These are phyloP conservation scores for Lophochroa leadbeateri DNA, from an alignment of 2,113 vertebrate genomes.

Conservation along the genomic window DNA sequence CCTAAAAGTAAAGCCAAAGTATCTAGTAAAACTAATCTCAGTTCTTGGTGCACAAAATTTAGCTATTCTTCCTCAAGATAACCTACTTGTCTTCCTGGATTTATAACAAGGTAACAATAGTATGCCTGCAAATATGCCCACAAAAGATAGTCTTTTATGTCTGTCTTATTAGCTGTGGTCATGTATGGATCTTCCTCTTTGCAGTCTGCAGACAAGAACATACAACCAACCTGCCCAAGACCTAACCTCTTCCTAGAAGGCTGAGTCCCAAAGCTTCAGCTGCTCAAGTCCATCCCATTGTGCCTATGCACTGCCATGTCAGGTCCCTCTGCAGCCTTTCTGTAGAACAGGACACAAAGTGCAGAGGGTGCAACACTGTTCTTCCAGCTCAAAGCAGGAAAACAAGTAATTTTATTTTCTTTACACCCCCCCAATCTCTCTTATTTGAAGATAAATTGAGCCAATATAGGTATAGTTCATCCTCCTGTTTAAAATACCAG, in stretches of 20 bases:
- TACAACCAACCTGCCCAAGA: background rate
- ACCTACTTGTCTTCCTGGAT: background rate
- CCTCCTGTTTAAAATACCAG: constrained; percentile 58
- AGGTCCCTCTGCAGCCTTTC: background rate
- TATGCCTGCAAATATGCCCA: background rate
- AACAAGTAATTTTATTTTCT: constrained; percentile 55
- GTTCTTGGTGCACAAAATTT: background rate
- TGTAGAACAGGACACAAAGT: constrained; percentile 1
- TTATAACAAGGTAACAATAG: background rate
- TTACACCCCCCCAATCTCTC: constrained; percentile 22
- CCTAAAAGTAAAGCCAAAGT: background rate
- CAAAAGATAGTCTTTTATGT: background rate
- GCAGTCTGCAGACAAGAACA: background rate
- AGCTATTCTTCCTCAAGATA: background rate
- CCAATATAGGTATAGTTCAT: constrained; percentile 42
- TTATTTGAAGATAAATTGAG: constrained; percentile 52
- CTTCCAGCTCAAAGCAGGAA: constrained; percentile 36
- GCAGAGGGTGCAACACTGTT: constrained; percentile 16
- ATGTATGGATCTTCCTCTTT: background rate
- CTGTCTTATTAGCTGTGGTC: background rate
- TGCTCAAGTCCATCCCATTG: background rate
- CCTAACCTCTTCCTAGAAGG: background rate
- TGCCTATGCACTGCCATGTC: background rate
- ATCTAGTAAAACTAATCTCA: background rate
- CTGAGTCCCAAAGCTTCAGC: background rate